Conservation (phyloP, 2,113 vertebrate genomes). For the Calyptomena viridis region DNA sequence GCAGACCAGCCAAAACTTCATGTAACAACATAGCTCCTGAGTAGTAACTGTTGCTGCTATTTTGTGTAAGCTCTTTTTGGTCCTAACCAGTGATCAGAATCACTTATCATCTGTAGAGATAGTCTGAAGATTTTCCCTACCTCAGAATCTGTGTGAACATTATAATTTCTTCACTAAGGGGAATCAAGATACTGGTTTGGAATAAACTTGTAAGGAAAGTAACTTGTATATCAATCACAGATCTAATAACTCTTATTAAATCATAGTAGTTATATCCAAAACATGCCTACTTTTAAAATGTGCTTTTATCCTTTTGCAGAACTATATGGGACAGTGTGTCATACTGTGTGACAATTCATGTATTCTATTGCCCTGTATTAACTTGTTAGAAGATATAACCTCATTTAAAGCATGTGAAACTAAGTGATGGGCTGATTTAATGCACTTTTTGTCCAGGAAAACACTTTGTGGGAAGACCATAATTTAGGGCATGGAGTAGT, state of each 20-base stretch:
- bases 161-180: neutral
- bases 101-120: neutral
- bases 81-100: neutral
- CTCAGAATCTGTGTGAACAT: neutral
- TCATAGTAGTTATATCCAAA: neutral
- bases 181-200: neutral
- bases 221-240: neutral
- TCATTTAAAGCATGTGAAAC: neutral
- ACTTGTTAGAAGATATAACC: neutral
- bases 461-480: neutral
- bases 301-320: neutral
- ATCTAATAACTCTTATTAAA: neutral
- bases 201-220: neutral
- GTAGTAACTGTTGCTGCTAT: neutral
- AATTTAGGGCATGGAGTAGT: neutral
- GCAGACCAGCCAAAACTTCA: neutral
- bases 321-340: neutral
- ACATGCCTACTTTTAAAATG: neutral
- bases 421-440: neutral
- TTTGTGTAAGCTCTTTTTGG: neutral
- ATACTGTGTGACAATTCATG: neutral
- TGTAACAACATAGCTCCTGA: neutral
- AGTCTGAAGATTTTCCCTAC: neutral
- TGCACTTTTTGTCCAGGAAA: neutral
- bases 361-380: neutral